phyloP scores from a whole-genome alignment of 2,113 vertebrate species.

The Benitochromis conjunctus region DNA sequence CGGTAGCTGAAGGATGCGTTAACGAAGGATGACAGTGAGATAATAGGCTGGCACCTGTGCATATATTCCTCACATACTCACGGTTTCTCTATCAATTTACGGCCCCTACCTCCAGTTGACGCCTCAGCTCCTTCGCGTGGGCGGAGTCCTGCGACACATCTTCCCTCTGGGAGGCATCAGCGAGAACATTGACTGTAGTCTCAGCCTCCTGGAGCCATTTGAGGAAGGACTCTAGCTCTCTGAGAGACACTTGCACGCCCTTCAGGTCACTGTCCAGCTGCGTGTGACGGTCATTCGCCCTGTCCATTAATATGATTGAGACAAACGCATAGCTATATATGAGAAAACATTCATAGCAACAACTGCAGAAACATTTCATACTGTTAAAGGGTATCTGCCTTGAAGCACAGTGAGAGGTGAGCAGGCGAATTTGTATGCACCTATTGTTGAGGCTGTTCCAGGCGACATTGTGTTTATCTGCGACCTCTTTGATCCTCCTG shows the following conservation, averaged over 20 bases:
- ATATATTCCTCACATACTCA: neutral
- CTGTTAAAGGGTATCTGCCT: neutral
- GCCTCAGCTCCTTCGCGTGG: constrained; percentile 77
- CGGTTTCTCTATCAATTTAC: neutral
- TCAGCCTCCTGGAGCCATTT: constrained; percentile 97
- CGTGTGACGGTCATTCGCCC: constrained; percentile 80
- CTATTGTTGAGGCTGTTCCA: constrained; percentile 89
- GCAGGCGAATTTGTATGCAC: constrained; percentile 53
- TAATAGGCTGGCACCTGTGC: constrained; percentile 47
- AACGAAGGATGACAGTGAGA: constrained; percentile 53
- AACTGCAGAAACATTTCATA: neutral
- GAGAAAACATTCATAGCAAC: neutral
- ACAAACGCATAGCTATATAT: neutral
- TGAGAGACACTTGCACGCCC: constrained; percentile 80
- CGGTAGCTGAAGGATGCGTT: constrained; percentile 8
- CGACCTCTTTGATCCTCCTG: constrained; percentile 87
- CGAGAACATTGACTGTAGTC: constrained; percentile 85
- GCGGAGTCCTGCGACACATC: constrained; percentile 78
- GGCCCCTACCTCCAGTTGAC: constrained; percentile 83
- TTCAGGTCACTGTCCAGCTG: constrained; percentile 85
- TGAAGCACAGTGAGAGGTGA: neutral
- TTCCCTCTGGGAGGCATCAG: constrained; percentile 85
- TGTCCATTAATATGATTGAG: constrained; percentile 42
- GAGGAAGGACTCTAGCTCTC: constrained; percentile 87
- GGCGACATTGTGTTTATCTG: constrained; percentile 79